phyloP scores from a whole-genome alignment of 2,113 vertebrate species.

The Pollachius pollachius region DNA sequence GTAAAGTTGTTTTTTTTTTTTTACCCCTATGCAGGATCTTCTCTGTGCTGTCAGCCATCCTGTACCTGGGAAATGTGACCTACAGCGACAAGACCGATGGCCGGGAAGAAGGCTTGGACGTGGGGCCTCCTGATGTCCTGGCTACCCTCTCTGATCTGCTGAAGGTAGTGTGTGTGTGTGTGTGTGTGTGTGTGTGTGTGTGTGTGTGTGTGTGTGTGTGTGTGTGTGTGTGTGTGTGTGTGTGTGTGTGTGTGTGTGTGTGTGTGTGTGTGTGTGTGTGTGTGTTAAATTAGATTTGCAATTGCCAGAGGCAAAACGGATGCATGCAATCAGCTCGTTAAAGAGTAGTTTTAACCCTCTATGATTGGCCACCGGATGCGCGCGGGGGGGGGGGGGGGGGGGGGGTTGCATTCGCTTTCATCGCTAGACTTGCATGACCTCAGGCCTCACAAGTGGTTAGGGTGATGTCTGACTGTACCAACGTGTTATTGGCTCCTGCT shows the following conservation, averaged over 20 bases:
- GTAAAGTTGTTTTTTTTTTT: no score
- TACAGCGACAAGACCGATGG: conserved; percentile 88
- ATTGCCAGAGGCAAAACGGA: no score
- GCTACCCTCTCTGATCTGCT: conserved; percentile 91
- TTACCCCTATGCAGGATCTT: conserved; percentile 83
- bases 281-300: not conserved
- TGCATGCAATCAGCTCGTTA: no score
- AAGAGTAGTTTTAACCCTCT: no score
- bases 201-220: not conserved
- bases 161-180: conserved; percentile 69
- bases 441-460: no score
- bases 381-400: no score
- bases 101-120: conserved; percentile 92
- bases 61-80: conserved; percentile 93
- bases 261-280: not conserved
- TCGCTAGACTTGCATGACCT: not conserved
- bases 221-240: not conserved
- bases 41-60: conserved; percentile 91
- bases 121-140: conserved; percentile 89
- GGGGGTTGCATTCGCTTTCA: no score
- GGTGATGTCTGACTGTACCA: conserved; percentile 7
- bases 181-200: not conserved
- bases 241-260: not conserved
- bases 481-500: conserved; percentile 9
- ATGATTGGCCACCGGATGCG: no score